Conservation (phyloP, 1,140 invertebrate genomes). For the Zaprionus nigranus region DNA sequence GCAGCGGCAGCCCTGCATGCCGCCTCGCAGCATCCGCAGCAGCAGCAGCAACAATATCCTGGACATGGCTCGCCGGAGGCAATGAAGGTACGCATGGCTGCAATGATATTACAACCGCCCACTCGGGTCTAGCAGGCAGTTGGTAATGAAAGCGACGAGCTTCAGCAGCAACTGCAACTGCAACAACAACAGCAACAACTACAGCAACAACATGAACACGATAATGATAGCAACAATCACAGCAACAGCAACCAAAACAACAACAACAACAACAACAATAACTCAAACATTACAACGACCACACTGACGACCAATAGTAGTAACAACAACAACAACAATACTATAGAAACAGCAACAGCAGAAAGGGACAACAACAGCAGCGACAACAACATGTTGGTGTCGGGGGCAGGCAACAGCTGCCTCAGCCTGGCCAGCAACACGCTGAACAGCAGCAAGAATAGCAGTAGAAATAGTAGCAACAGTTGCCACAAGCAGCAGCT, state of each 20-base stretch:
- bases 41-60: slow-evolving; percentile 76
- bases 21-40: slow-evolving; percentile 68
- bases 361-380: slow-evolving; percentile 17
- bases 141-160: slow-evolving; percentile 77
- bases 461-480: slow-evolving; percentile 52
- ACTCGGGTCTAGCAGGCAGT: slow-evolving; percentile 90
- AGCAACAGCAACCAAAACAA: slow-evolving; percentile 32
- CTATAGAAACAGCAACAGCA: slow-evolving; percentile 8
- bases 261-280: slow-evolving; percentile 47
- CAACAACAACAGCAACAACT: slow-evolving; percentile 48
- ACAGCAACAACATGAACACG: slow-evolving; percentile 44
- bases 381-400: slow-evolving; percentile 17
- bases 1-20: slow-evolving; percentile 69
- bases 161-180: slow-evolving; percentile 62
- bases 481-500: slow-evolving; percentile 36
- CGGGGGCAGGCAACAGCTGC: slow-evolving; percentile 21
- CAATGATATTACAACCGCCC: slow-evolving; percentile 91
- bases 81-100: slow-evolving; percentile 92
- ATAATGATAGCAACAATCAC: slow-evolving; percentile 52
- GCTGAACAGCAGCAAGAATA: slow-evolving; percentile 56
- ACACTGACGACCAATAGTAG: slow-evolving; percentile 72
- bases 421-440: slow-evolving; percentile 53
- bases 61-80: slow-evolving; percentile 87
- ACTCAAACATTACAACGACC: slow-evolving; percentile 49
- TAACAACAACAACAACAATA: slow-evolving; percentile 41